These are phyloP conservation scores for Sepioteuthis lessoniana DNA, from an alignment of 2,888 invertebrate genomes.

Conservation along the genomic window DNA sequence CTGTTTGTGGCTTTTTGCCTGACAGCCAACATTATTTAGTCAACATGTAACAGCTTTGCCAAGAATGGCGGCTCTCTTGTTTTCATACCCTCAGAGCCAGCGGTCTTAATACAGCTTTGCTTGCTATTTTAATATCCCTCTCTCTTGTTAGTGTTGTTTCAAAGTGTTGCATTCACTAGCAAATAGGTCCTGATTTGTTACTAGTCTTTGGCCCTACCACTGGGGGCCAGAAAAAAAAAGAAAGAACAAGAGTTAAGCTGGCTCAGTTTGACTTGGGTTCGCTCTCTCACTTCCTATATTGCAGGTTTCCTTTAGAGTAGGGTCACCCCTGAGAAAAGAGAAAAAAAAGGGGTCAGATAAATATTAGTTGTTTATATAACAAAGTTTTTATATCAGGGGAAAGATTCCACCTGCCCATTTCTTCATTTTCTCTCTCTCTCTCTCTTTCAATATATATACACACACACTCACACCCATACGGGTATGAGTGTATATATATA, in stretches of 20 bases:
- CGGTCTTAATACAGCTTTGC: not conserved
- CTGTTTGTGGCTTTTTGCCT: not conserved
- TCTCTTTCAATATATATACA: not conserved
- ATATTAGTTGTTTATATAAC: conserved; percentile 13
- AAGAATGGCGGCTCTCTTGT: not conserved
- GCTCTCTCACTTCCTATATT: not conserved
- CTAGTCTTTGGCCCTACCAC: not conserved
- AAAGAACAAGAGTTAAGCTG: not conserved
- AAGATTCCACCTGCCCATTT: not conserved
- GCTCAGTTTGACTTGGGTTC: not conserved
- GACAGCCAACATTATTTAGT: conserved; percentile 14
- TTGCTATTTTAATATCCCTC: not conserved
- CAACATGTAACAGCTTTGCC: not conserved
- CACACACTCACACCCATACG: not conserved
- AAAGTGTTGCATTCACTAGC: not conserved
- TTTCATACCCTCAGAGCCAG: not conserved
- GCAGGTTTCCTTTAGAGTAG: not conserved
- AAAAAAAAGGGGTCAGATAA: not conserved
- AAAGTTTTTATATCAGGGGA: not conserved
- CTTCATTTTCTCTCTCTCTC: not conserved
- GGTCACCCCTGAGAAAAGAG: conserved; percentile 1
- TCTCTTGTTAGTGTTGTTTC: conserved; percentile 16
- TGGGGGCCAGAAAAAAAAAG: not conserved
- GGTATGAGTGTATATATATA: not conserved
- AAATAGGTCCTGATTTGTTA: not conserved